Evolutionary conservation across 2,113 vertebrate species (phyloP).

Genomic region (Lycocorax pyrrhopterus): DNA sequence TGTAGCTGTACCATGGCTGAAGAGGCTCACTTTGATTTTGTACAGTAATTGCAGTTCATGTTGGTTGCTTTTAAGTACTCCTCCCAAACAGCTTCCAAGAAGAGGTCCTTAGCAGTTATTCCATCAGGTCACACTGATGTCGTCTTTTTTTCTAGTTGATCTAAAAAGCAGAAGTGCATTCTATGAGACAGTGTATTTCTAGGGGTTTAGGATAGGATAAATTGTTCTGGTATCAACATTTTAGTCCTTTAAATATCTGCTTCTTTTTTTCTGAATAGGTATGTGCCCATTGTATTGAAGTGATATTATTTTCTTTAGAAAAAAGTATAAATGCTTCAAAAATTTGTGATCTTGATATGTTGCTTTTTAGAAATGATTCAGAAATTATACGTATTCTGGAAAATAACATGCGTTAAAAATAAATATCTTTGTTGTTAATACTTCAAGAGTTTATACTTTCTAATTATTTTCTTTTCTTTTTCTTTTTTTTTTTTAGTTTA

Average conservation of each 20-base stretch:
- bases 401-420: conserved; percentile 6
- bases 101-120: not conserved
- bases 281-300: not conserved
- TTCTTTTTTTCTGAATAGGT: not conserved
- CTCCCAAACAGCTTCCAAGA: not conserved
- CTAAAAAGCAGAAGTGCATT: not conserved
- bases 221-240: not conserved
- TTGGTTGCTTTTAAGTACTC: not conserved
- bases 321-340: not conserved
- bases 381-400: not conserved
- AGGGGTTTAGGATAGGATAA: not conserved
- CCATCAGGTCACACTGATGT: accelerated
- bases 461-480: not conserved
- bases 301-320: not conserved
- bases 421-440: not conserved
- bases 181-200: not conserved
- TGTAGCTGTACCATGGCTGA: not conserved
- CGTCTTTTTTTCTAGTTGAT: not conserved
- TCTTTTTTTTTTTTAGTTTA: not conserved
- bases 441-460: not conserved
- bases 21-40: not conserved
- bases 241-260: not conserved
- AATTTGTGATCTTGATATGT: not conserved
- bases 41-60: not conserved
- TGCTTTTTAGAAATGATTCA: not conserved